These are phyloP conservation scores for Phaedon cochleariae DNA, from an alignment of 2,888 invertebrate genomes.

Conservation along the genomic window DNA sequence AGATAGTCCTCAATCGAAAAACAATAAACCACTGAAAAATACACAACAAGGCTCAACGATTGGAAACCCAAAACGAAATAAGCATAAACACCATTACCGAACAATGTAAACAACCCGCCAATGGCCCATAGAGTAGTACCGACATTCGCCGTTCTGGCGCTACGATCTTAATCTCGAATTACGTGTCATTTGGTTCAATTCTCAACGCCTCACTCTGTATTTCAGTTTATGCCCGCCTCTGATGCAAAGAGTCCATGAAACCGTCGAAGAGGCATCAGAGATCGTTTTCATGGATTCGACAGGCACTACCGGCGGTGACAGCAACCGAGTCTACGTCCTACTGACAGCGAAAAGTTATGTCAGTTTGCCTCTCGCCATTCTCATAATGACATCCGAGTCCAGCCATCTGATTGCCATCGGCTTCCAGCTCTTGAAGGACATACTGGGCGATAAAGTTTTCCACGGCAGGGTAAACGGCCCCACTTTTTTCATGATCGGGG, in stretches of 20 bases:
- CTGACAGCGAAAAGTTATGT: not conserved
- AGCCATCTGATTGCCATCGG: not conserved
- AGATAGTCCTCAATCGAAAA: too few species aligned
- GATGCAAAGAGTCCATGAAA: constrained; percentile 1
- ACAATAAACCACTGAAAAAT: too few species aligned
- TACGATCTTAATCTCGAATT: too few species aligned
- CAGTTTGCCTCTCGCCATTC: not conserved
- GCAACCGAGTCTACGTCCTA: not conserved
- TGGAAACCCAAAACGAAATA: too few species aligned
- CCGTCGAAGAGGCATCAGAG: not conserved
- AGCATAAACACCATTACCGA: too few species aligned
- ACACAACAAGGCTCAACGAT: too few species aligned
- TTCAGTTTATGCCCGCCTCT: not conserved
- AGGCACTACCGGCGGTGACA: not conserved
- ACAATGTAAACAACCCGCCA: too few species aligned
- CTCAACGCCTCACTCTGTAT: not conserved
- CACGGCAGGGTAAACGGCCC: not conserved
- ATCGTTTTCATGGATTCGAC: constrained; percentile 1
- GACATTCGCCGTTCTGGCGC: too few species aligned
- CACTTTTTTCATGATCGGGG: not conserved
- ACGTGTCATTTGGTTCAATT: not conserved
- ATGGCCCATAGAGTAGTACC: too few species aligned
- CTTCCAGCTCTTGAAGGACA: not conserved
- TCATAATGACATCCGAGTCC: not conserved
- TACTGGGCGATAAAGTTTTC: not conserved